phyloP scores from a whole-genome alignment of 2,888 invertebrate species.

The Trichopoda pennipes region DNA sequence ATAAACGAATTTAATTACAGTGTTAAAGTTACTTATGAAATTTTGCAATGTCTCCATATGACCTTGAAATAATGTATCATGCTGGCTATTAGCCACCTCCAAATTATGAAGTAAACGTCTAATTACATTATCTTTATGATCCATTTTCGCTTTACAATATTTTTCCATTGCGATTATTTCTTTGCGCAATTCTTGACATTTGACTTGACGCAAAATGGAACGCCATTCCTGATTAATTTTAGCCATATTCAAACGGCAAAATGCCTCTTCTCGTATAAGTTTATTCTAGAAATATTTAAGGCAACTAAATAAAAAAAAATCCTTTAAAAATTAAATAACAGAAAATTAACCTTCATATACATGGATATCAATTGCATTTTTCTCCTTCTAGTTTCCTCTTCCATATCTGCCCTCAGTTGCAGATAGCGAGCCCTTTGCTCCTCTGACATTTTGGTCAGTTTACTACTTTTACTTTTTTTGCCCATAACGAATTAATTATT shows the following conservation, averaged over 20 bases:
- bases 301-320: not conserved
- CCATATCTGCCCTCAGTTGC: constrained; percentile 90
- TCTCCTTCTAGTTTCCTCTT: constrained; percentile 89
- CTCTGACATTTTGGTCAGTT: constrained; percentile 91
- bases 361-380: constrained; percentile 90
- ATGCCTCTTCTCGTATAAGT: constrained; percentile 90
- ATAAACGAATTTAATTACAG: not conserved
- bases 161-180: constrained; percentile 84
- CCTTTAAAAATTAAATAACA: not conserved
- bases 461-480: constrained; percentile 81
- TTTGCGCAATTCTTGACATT: constrained; percentile 87
- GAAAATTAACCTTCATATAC: constrained; percentile 87
- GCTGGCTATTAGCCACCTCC: constrained; percentile 88
- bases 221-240: constrained; percentile 94
- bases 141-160: constrained; percentile 81
- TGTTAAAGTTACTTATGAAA: constrained; percentile 83
- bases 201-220: constrained; percentile 87
- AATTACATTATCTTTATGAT: constrained; percentile 86
- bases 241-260: constrained; percentile 88
- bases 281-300: constrained; percentile 84
- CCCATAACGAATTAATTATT: constrained; percentile 61
- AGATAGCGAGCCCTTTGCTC: constrained; percentile 90
- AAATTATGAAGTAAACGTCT: constrained; percentile 85
- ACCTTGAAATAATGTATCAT: constrained; percentile 86
- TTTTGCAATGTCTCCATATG: constrained; percentile 87